These are phyloP conservation scores for Drosophila hydei DNA, from an alignment of 1,140 invertebrate genomes.

Conservation along the genomic window DNA sequence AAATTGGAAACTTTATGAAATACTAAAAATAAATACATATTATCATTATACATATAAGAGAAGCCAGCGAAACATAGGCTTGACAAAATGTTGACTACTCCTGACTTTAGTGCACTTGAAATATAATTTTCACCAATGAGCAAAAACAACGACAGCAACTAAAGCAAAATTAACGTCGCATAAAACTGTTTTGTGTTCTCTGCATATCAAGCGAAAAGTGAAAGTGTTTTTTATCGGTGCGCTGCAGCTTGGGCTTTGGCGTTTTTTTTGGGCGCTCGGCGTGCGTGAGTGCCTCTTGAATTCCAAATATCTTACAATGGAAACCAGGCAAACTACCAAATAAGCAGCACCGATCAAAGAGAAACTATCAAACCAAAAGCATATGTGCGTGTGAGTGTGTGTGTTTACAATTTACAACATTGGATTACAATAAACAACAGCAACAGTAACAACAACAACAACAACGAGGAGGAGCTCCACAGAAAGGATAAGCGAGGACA, in stretches of 20 bases:
- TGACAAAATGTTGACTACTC: conserved; percentile 64
- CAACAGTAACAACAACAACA: not conserved
- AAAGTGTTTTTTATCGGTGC: conserved; percentile 58
- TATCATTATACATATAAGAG: conserved; percentile 1
- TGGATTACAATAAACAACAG: conserved; percentile 56
- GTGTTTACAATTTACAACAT: conserved; percentile 16
- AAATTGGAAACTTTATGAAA: conserved; percentile 12
- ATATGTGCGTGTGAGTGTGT: conserved; percentile 20
- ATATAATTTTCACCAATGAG: conserved; percentile 38
- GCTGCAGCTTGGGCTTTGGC: conserved; percentile 27
- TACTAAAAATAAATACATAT: not conserved
- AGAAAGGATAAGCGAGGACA: conserved; percentile 47
- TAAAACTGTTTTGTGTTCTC: conserved; percentile 65
- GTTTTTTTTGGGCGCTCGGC: conserved; percentile 43
- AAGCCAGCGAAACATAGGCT: conserved; percentile 19
- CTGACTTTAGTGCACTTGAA: conserved; percentile 57
- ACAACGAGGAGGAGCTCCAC: conserved; percentile 6
- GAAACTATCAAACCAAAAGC: conserved; percentile 59
- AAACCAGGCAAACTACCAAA: conserved; percentile 53
- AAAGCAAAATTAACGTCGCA: conserved; percentile 24
- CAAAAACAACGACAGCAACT: not conserved
- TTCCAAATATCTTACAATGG: conserved; percentile 68
- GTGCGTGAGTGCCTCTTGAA: conserved; percentile 76
- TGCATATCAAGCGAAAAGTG: conserved; percentile 75
- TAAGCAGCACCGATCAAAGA: conserved; percentile 46